A percentile compares a stretch with the other conserved stretches of the same genome.
phyloP scores from a whole-genome alignment of 2,888 invertebrate genomes.

The Pantelozetes paolii region DNA sequence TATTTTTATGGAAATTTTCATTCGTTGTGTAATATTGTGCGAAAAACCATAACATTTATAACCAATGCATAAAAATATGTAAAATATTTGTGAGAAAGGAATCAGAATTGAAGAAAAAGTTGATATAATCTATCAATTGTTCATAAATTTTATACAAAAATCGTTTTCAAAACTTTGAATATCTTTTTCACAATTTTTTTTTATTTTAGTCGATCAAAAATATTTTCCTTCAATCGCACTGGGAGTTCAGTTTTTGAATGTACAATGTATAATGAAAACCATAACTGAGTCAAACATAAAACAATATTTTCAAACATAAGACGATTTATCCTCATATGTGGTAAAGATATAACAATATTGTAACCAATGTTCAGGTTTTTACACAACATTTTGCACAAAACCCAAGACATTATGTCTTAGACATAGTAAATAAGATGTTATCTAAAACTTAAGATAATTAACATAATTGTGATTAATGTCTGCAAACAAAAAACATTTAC shows the following conservation, averaged over 20 bases:
- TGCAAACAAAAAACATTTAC: too few relatives aligned
- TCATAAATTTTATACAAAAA: neutral
- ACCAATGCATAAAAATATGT: too few relatives aligned
- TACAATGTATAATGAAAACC: neutral
- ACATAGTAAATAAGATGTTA: too few relatives aligned
- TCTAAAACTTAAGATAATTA: too few relatives aligned
- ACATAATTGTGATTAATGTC: too few relatives aligned
- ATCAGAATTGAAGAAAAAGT: constrained; percentile 19
- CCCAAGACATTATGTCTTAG: too few relatives aligned
- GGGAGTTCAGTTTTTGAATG: neutral
- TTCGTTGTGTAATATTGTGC: too few relatives aligned
- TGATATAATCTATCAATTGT: constrained; percentile 30
- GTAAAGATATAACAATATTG: neutral
- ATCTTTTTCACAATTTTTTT: constrained; percentile 9
- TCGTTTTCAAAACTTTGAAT: neutral
- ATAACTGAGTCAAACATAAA: neutral
- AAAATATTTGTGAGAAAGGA: constrained; percentile 14
- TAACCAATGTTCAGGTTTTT: neutral
- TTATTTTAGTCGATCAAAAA: constrained; percentile 6
- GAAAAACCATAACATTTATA: too few relatives aligned
- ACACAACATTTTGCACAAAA: neutral
- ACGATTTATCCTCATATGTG: neutral
- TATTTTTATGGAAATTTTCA: too few relatives aligned
- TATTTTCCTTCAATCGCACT: constrained; percentile 1
- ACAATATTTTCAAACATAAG: neutral